Evolutionary conservation across 2,888 invertebrate species (phyloP).

Genomic region (Anorthoa munda): DNA sequence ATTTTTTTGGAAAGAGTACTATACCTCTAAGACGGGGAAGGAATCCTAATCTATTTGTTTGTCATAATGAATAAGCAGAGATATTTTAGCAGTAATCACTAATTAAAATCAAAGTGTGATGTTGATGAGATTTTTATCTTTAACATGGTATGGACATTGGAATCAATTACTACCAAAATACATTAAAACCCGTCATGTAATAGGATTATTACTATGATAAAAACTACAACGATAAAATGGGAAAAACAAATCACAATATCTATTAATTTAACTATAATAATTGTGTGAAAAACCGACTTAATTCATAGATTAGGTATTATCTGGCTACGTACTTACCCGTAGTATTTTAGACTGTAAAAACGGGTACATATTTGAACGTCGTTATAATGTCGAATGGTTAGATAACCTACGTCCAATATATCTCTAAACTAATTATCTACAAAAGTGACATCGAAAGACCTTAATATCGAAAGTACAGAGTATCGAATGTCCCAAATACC

Average conservation of each 20-base stretch:
- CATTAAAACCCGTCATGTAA: not conserved
- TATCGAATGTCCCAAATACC: no score
- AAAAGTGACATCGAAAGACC: no score
- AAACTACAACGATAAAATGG: not conserved
- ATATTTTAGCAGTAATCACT: no score
- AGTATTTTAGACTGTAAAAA: not conserved
- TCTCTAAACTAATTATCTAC: no score
- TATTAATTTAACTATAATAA: conserved; percentile 10
- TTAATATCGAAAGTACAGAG: no score
- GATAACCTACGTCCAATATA: no score
- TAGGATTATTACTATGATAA: conserved; percentile 8
- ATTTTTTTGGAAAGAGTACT: not conserved
- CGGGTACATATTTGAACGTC: no score
- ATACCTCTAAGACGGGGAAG: not conserved
- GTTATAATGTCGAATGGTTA: no score
- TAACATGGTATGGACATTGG: not conserved
- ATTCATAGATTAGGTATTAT: conserved; percentile 12
- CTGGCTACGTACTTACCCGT: conserved; percentile 22
- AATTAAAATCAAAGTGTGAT: not conserved
- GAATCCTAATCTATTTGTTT: not conserved
- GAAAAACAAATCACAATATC: conserved; percentile 14
- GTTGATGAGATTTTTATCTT: conserved; percentile 1
- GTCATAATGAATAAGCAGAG: no score
- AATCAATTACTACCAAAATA: not conserved
- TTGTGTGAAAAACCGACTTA: not conserved